phyloP scores from a whole-genome alignment of 2,888 invertebrate genomes.

The Drosophila macrospina region DNA sequence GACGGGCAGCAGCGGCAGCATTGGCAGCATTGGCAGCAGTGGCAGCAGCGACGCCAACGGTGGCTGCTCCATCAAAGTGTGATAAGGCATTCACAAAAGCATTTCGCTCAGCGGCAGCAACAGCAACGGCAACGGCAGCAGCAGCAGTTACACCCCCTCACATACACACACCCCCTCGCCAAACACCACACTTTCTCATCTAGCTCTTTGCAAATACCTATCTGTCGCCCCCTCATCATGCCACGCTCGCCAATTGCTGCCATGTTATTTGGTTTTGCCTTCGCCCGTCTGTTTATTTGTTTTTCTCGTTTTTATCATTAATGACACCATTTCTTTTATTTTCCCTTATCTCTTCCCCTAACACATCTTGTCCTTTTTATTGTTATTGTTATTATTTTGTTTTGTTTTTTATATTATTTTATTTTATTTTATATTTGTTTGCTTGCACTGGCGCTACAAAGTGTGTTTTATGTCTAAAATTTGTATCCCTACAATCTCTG shows the following conservation, averaged over 20 bases:
- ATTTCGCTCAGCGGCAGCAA: conserved; percentile 23
- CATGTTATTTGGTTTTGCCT: conserved; percentile 35
- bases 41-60: conserved; percentile 32
- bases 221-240: not conserved
- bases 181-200: not conserved
- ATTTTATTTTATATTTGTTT: too few relatives aligned
- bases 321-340: conserved; percentile 53
- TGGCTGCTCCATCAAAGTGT: conserved; percentile 57
- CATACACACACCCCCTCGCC: not conserved
- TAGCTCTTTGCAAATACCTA: not conserved
- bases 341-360: conserved; percentile 11
- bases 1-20: conserved; percentile 24
- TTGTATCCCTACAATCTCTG: too few relatives aligned
- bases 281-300: conserved; percentile 33
- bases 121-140: too few relatives aligned
- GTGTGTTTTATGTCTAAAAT: too few relatives aligned
- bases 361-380: not conserved
- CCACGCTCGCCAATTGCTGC: conserved; percentile 27
- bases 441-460: too few relatives aligned
- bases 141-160: not conserved
- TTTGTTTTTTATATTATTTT: not conserved
- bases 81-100: conserved; percentile 76
- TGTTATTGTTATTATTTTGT: not conserved
- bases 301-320: conserved; percentile 43
- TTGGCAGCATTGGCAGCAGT: too few relatives aligned